Base-by-base conservation (phyloP, 2,797 vertebrate genomes). In the Myotis myotis region DNA sequence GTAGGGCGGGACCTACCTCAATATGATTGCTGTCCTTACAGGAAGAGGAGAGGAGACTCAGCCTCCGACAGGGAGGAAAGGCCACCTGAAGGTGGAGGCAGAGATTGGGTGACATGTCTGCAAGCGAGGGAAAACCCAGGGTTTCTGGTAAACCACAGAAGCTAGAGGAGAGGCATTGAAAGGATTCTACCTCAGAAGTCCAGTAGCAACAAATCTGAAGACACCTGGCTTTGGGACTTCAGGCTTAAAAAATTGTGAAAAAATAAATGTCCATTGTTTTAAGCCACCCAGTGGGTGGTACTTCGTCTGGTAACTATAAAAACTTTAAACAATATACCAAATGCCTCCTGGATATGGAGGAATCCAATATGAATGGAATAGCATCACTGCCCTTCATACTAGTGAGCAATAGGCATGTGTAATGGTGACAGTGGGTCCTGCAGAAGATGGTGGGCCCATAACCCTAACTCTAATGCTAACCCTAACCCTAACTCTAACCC, bases 101-200 rank as follows among this genome's bases (percentile, higher is more conserved):
- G 64, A 57, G 30, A 38, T 15, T 0, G 3, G 47, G 55, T 13
- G 49, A 28, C 5, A 10, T 4, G 0, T 51, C 15, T 38, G 1
- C 5, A 36, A 44, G 78, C 3, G 9, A n/a, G 53, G 78, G 57
- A 51, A 44, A 2, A 5, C 20, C 60, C 5, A 16, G 53, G 62
- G 2, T 4, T 22, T 36, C 17, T 47, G 28, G 53, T 17, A 11
- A 64, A 49, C 9, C 4, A 4, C 49, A 30, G 75, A 79, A 53
- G 41, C 53, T 11, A 64, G 10, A 20, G 64, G 47, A 62, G 53
- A 81, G 28, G 19, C 9, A 0, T 3, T 20, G 47, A 10, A 12
- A 10, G 47, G 41, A 33, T 28, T 25, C 60, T 72, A 19, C n/a
- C 33, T 76, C 60, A 76, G 13, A 93, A 22, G 20, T 25, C 36